These are phyloP conservation scores for Drosophila sucinea DNA, from an alignment of 1,140 invertebrate genomes.

Conservation along the genomic window DNA sequence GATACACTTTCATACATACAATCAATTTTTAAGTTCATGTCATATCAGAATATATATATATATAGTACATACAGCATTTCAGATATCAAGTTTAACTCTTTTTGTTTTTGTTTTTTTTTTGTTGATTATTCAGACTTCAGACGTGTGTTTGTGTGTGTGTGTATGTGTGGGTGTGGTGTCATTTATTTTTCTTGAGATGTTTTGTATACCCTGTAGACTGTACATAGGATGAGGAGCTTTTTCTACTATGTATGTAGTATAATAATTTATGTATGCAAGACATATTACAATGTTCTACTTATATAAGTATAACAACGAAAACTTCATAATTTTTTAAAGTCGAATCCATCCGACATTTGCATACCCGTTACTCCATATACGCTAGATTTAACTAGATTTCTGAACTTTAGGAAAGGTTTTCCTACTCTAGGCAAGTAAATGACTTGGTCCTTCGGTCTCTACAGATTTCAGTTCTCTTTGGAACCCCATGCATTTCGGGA, in stretches of 20 bases:
- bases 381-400: too few relatives aligned
- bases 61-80: constrained; percentile 1
- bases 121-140: constrained; percentile 38
- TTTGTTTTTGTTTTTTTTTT: not conserved
- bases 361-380: not conserved
- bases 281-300: not conserved
- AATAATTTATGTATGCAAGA: not conserved
- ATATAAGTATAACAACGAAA: not conserved
- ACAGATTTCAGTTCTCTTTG: too few relatives aligned
- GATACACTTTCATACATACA: constrained; percentile 47
- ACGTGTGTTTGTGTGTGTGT: constrained; percentile 13
- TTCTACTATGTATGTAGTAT: not conserved
- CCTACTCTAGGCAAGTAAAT: too few relatives aligned
- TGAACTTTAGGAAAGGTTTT: too few relatives aligned
- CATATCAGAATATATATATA: not conserved
- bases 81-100: not conserved
- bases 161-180: not conserved
- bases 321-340: not conserved
- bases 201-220: constrained; percentile 67
- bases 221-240: constrained; percentile 7
- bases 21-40: not conserved
- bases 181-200: constrained; percentile 29
- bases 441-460: too few relatives aligned
- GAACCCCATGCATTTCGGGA: too few relatives aligned
- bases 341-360: not conserved